A percentile compares a stretch with the other conserved stretches of the same genome.
Conservation (phyloP, 2,113 vertebrate genomes). For the Festucalex cinctus region DNA sequence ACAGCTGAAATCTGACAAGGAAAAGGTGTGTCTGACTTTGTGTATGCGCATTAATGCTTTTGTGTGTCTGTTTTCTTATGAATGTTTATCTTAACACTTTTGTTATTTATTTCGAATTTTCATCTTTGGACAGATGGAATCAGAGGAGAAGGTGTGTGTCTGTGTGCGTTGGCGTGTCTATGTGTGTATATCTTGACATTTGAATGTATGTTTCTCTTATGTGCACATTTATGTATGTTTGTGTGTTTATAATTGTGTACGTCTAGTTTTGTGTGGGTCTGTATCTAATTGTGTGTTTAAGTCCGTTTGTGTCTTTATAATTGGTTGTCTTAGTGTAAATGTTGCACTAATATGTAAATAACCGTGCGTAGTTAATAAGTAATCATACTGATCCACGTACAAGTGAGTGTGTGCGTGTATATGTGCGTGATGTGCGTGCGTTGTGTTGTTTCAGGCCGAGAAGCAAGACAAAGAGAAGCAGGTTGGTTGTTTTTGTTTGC, state of each 20-base stretch:
- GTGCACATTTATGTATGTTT: constrained; percentile 9
- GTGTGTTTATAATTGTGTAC: background rate
- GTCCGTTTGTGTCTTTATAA: background rate
- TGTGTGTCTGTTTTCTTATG: background rate
- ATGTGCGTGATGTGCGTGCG: constrained; percentile 6
- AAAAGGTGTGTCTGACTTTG: constrained; percentile 51
- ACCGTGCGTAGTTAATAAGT: too few relatives aligned
- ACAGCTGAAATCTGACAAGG: constrained; percentile 39
- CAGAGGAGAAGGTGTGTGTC: background rate
- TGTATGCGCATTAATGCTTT: background rate
- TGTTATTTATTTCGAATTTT: background rate
- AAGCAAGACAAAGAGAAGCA: constrained; percentile 69
- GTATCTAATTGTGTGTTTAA: too few relatives aligned
- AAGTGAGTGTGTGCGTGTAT: background rate
- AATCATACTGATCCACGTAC: too few relatives aligned
- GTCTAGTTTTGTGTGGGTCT: background rate
- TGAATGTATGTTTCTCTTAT: too few relatives aligned
- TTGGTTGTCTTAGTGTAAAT: too few relatives aligned
- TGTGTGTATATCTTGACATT: too few relatives aligned
- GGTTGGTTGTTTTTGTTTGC: constrained; percentile 49
- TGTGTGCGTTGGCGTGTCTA: too few relatives aligned
- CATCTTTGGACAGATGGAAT: background rate
- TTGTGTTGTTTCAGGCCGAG: constrained; percentile 57
- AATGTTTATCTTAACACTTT: background rate
- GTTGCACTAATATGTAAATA: background rate